Base-by-base conservation (phyloP, 2,113 vertebrate genomes). In the Nymphicus hollandicus region DNA sequence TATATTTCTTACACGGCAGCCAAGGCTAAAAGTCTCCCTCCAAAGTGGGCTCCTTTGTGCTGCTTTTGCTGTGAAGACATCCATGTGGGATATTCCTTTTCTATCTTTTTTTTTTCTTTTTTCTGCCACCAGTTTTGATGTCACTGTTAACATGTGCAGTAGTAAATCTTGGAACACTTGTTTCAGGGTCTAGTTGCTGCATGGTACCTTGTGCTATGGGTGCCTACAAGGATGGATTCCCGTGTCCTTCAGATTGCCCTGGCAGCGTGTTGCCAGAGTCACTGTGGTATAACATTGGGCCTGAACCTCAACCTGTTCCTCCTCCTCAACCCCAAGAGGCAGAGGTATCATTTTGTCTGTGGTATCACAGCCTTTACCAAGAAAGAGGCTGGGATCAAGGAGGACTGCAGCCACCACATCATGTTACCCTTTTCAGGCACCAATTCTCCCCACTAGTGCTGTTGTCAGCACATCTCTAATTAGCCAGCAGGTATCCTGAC, bases 1-100 rank as follows among this genome's bases (percentile, higher is more conserved):
- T 79, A 8, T 0, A 9, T 73, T 91, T 84, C 0, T 0, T n/a
- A 65, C 16, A 39, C 0, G 3, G 65, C 55, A 85, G 35, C 28
- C 31, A 39, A 18, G 28, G 17, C 11, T 81, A 58, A 46, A 12
- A 22, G 41, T 20, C 31, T 83, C 20, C 20, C n/a, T 81, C 41
- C 33, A 58, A n/a, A 47, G n/a, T 37, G 73, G 29, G 5, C 7
- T 74, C 31, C 22, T 66, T 63, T 84, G 22, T 77, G 18, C n/a
- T 81, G 28, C 16, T 58, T 60, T 58, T 81, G 25, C 46, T 46
- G 5, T 53, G 77, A 86, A 78, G 64, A 43, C 11, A 56, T 4
- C 14, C 31, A 41, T 18, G 24, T n/a, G n/a, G 29, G 29, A 56
- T 44, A 14, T 41, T 88, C 10, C 13, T 88, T 95, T 70, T 58